Evolutionary conservation across 2,888 invertebrate species (phyloP).

Genomic region (Crocallis elinguaria): DNA sequence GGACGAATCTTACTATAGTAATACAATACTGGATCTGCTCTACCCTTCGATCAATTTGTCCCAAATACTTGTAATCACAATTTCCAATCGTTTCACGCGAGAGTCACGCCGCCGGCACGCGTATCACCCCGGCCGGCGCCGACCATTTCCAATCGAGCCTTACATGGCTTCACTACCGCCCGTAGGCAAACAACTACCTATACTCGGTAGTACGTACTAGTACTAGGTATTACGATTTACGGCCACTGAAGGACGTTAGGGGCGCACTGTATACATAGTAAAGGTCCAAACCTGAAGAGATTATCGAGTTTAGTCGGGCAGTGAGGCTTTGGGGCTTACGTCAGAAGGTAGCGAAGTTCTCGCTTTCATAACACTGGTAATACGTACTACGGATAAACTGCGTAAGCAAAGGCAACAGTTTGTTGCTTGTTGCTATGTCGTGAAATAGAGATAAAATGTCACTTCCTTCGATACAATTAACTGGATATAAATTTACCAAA

Average conservation of each 20-base stretch:
- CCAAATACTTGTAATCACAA: not conserved
- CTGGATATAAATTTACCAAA: not conserved
- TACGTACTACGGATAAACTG: not conserved
- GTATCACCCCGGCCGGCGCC: conserved; percentile 18
- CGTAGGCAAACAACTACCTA: conserved; percentile 13
- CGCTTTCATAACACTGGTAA: not conserved
- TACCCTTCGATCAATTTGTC: not conserved
- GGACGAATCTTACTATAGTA: not conserved
- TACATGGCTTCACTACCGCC: conserved; percentile 45
- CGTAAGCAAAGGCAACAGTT: not conserved
- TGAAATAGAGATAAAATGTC: not conserved
- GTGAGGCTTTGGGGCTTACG: conserved; percentile 5
- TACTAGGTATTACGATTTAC: conserved; percentile 9
- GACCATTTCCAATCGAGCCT: conserved; percentile 45
- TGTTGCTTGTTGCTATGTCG: not conserved
- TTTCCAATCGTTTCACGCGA: conserved; percentile 29
- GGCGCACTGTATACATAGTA: not conserved
- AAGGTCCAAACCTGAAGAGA: not conserved
- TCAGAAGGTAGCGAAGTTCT: conserved; percentile 2
- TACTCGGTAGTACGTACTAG: conserved; percentile 1
- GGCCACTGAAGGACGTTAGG: not conserved
- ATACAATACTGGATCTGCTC: not conserved
- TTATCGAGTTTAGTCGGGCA: conserved; percentile 22
- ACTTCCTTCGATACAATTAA: not conserved
- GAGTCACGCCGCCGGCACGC: conserved; percentile 36